Conservation (phyloP, 2,797 vertebrate genomes). For the Myripristis jacobus region DNA sequence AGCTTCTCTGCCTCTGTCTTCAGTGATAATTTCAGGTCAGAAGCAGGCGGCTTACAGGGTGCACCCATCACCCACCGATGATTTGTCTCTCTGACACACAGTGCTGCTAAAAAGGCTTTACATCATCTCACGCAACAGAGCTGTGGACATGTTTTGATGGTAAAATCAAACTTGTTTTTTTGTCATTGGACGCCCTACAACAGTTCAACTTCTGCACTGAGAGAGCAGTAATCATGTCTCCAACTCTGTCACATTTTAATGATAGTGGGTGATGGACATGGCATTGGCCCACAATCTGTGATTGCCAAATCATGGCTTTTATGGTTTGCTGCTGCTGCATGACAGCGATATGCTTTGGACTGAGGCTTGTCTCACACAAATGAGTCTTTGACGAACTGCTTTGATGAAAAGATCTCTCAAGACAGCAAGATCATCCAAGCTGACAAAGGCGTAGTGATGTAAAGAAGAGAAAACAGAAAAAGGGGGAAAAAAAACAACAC, state of each 20-base stretch:
- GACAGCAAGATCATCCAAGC: conserved; percentile 49
- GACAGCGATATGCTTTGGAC: conserved; percentile 1
- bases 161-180: conserved; percentile 19
- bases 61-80: conserved; percentile 7
- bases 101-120: conserved; percentile 5
- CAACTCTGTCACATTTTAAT: conserved; percentile 1
- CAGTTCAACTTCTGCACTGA: not conserved
- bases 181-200: conserved; percentile 1
- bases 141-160: not conserved
- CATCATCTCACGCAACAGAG: not conserved
- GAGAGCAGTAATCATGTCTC: not conserved
- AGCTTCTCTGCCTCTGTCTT: too few species aligned
- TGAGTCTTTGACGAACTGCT: conserved; percentile 6
- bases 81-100: conserved; percentile 12
- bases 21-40: conserved; percentile 21
- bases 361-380: conserved; percentile 2
- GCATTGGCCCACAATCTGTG: conserved; percentile 4
- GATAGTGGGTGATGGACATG: conserved; percentile 3
- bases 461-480: conserved; percentile 27
- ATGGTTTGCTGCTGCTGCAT: not conserved
- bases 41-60: conserved; percentile 3
- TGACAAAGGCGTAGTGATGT: conserved; percentile 35
- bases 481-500: not conserved
- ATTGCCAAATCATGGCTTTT: not conserved
- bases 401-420: conserved; percentile 31